Conservation (phyloP, 2,113 vertebrate genomes). For the Sylvicapra grimmia region DNA sequence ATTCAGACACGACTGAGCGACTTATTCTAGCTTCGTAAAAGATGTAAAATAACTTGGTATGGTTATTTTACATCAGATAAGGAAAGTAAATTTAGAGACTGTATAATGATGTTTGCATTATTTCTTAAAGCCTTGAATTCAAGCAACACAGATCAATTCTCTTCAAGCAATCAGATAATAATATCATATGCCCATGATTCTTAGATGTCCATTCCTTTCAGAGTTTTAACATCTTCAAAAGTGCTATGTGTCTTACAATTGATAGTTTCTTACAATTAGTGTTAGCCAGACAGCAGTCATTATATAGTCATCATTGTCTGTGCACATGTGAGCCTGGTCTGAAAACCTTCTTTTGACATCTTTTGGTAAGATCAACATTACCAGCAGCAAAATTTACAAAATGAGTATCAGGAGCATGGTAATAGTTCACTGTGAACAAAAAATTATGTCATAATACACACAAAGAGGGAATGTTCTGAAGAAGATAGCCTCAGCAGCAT, state of each 20-base stretch:
- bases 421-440: neutral
- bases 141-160: slow-evolving; percentile 59
- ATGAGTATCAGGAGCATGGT: neutral
- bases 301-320: neutral
- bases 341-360: neutral
- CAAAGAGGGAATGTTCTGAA: neutral
- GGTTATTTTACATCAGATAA: slow-evolving; percentile 27
- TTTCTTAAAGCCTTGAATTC: slow-evolving; percentile 52
- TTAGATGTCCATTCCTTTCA: neutral
- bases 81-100: neutral
- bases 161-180: neutral
- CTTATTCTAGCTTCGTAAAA: neutral
- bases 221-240: neutral
- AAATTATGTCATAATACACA: neutral
- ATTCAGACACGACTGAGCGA: no score
- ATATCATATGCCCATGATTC: neutral
- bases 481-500: neutral
- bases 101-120: neutral
- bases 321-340: neutral
- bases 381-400: neutral
- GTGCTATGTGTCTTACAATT: neutral
- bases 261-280: neutral
- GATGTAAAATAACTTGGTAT: neutral
- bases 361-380: slow-evolving; percentile 7
- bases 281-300: neutral